A percentile compares a stretch with the other conserved stretches of the same genome.
Evolutionary conservation across 2,797 vertebrate species (phyloP).

Genomic region (Rhadinocentrus ornatus): DNA sequence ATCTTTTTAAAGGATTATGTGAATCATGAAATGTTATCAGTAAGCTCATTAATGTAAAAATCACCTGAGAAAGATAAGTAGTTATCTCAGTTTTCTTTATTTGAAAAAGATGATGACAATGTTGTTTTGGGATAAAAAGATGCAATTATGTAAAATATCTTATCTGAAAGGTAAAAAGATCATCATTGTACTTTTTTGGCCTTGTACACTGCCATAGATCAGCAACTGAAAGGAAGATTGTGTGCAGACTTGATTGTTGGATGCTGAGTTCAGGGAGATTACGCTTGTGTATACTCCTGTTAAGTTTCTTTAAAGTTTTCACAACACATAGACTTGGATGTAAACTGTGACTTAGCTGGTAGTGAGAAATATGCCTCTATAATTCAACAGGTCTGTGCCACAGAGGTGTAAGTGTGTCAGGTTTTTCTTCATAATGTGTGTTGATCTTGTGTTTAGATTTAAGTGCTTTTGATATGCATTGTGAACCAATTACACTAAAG

Average conservation of each 20-base stretch:
- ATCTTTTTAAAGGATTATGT: too few species aligned
- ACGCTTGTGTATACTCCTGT: not conserved
- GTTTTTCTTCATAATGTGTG: not conserved
- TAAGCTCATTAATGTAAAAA: not conserved
- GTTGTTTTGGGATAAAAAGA: not conserved
- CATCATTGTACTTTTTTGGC: not conserved
- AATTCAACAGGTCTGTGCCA: not conserved
- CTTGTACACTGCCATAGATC: not conserved
- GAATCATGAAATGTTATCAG: not conserved
- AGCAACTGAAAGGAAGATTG: too few species aligned
- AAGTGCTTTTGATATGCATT: not conserved
- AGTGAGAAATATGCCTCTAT: not conserved
- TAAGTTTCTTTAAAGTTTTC: not conserved
- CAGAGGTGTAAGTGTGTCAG: not conserved
- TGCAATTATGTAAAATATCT: not conserved
- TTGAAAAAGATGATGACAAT: not conserved
- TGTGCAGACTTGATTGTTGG: too few species aligned
- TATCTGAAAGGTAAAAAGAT: not conserved
- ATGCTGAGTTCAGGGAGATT: not conserved
- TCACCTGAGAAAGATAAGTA: not conserved
- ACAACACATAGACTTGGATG: not conserved
- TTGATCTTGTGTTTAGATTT: slow-evolving; percentile 3
- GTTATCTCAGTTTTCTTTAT: not conserved
- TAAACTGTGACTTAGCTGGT: not conserved
- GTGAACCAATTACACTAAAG: not conserved